Evolutionary conservation across 1,140 invertebrate genomes (phyloP).

Genomic region (Drosophila trapezifrons): DNA sequence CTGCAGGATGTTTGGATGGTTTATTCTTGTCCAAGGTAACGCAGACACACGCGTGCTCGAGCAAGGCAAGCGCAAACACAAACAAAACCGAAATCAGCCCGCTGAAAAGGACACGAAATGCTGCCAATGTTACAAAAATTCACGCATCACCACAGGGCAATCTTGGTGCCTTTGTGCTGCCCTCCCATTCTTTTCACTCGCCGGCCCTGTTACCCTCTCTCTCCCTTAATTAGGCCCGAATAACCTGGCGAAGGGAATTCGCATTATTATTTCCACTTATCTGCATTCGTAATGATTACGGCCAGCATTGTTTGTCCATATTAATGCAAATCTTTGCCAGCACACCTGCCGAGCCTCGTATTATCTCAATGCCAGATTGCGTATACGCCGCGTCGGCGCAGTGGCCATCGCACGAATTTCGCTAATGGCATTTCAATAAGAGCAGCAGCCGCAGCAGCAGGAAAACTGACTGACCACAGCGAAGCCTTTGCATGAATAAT

Average conservation of each 20-base stretch:
- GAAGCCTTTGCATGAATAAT: conserved; percentile 64
- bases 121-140: conserved; percentile 47
- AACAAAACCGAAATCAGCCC: conserved; percentile 43
- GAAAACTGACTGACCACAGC: conserved; percentile 60
- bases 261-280: conserved; percentile 38
- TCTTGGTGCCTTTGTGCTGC: conserved; percentile 39
- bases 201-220: background rate
- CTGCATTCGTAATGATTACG: conserved; percentile 47
- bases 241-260: conserved; percentile 32
- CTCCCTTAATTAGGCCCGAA: conserved; percentile 56
- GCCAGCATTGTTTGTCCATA: conserved; percentile 61
- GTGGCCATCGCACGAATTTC: conserved; percentile 29
- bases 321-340: conserved; percentile 60
- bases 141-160: conserved; percentile 45
- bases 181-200: conserved; percentile 1
- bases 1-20: conserved; percentile 44
- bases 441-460: conserved; percentile 16
- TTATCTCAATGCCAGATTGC: conserved; percentile 59
- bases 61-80: conserved; percentile 29
- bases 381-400: conserved; percentile 65
- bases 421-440: conserved; percentile 78
- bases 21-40: conserved; percentile 55
- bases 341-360: conserved; percentile 11
- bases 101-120: conserved; percentile 33
- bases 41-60: conserved; percentile 42